Evolutionary conservation across 2,888 invertebrate genomes (phyloP).

Genomic region (Sphaerophoria rueppellii): DNA sequence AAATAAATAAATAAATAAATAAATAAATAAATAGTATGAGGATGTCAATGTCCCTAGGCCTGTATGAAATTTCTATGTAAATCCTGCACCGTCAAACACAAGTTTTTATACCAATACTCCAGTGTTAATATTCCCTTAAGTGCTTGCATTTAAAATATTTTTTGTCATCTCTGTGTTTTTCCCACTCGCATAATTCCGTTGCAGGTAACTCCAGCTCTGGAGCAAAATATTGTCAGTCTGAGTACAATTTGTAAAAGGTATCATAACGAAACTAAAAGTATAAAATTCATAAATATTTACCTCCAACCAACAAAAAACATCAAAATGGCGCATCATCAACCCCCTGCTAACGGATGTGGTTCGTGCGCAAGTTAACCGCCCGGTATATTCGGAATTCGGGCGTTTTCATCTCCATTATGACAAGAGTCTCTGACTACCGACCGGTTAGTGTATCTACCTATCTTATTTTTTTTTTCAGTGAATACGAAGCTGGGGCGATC

Average conservation of each 20-base stretch:
- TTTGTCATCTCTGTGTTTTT: constrained; percentile 25
- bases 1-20: too few relatives aligned
- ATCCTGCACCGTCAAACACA: constrained; percentile 23
- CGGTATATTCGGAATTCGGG: constrained; percentile 64
- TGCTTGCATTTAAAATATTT: constrained; percentile 69
- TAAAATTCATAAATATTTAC: constrained; percentile 50
- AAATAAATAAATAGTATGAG: too few relatives aligned
- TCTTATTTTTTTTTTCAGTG: constrained; percentile 15
- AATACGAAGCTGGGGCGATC: constrained; percentile 42
- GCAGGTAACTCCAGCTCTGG: too few relatives aligned
- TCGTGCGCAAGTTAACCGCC: constrained; percentile 73
- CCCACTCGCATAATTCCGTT: constrained; percentile 7
- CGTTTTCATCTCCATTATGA: constrained; percentile 65
- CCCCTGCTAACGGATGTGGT: constrained; percentile 45
- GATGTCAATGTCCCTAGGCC: too few relatives aligned
- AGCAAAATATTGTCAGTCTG: constrained; percentile 4
- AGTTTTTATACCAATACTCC: constrained; percentile 38
- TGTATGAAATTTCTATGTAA: background rate
- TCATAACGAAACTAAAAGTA: constrained; percentile 50
- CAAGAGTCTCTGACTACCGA: constrained; percentile 21
- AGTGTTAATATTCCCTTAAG: constrained; percentile 61
- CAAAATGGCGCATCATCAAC: constrained; percentile 73
- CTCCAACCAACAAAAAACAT: constrained; percentile 41
- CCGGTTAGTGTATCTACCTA: background rate
- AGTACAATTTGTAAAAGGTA: constrained; percentile 20